A percentile compares a stretch with the other conserved stretches of the same genome.
phyloP scores from a whole-genome alignment of 2,797 vertebrate species.

The Chromobotia macracanthus region DNA sequence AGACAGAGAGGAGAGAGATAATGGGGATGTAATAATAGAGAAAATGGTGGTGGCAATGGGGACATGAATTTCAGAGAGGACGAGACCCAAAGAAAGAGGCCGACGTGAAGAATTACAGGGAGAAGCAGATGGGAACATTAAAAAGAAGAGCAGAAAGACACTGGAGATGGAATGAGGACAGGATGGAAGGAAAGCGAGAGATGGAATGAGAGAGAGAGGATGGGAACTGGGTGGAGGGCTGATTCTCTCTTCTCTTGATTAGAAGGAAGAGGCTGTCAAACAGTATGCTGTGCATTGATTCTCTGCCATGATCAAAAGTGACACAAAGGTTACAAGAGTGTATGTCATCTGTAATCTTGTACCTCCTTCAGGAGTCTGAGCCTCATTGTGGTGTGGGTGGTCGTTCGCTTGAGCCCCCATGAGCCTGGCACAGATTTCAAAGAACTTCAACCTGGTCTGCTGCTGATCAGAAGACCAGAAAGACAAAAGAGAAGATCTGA shows the following conservation, averaged over 20 bases:
- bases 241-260: constrained; percentile 51
- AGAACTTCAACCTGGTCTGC: constrained; percentile 41
- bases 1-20: constrained; percentile 29
- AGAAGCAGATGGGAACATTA: constrained; percentile 39
- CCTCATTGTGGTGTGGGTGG: constrained; percentile 57
- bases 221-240: constrained; percentile 27
- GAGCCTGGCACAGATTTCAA: constrained; percentile 43
- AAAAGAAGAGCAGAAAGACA: constrained; percentile 38
- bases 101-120: constrained; percentile 21
- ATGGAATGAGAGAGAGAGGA: constrained; percentile 25
- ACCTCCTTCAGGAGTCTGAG: constrained; percentile 33
- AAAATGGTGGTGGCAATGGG: constrained; percentile 17
- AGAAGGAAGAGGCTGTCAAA: constrained; percentile 51
- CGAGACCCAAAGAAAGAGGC: constrained; percentile 16
- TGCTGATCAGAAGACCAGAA: constrained; percentile 28
- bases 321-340: constrained; percentile 43
- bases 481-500: constrained; percentile 20
- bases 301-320: constrained; percentile 60
- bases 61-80: constrained; percentile 32
- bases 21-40: constrained; percentile 38
- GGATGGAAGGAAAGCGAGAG: constrained; percentile 19
- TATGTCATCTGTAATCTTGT: constrained; percentile 46
- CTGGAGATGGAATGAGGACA: constrained; percentile 38
- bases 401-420: constrained; percentile 45
- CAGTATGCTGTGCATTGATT: constrained; percentile 47